These are phyloP conservation scores for Muricea muricata DNA, from an alignment of 92 coral and sea anemone genomes.

Conservation along the genomic window DNA sequence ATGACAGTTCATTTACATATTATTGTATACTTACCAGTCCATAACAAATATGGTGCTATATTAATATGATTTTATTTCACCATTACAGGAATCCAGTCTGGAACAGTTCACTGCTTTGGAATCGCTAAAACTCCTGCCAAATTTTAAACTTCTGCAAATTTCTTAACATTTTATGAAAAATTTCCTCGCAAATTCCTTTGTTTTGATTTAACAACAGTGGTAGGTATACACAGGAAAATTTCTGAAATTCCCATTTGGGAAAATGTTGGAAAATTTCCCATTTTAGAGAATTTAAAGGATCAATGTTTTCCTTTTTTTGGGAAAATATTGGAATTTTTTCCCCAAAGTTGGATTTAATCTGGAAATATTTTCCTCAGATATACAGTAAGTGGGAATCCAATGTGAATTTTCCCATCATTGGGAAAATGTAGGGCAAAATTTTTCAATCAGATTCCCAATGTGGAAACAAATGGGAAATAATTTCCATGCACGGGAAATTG, in stretches of 20 bases:
- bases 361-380: not conserved
- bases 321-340: conserved; percentile 1
- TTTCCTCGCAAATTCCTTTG: no score
- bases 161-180: no score
- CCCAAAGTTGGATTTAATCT: conserved; percentile 39
- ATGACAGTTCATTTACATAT: no score
- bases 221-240: not conserved
- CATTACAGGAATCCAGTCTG: no score
- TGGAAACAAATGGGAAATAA: conserved; percentile 14
- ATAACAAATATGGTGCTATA: no score
- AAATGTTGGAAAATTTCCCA: not conserved
- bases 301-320: not conserved
- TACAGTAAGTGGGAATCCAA: conserved; percentile 24
- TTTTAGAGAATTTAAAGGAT: not conserved
- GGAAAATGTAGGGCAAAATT: not conserved
- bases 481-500: not conserved
- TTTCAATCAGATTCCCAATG: not conserved
- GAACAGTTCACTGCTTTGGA: no score
- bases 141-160: no score
- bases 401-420: conserved; percentile 15
- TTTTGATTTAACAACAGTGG: no score
- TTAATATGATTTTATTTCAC: no score
- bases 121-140: no score
- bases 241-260: conserved; percentile 18
- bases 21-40: no score